phyloP scores from a whole-genome alignment of 2,113 vertebrate species.

The Tachuris rubrigastra region DNA sequence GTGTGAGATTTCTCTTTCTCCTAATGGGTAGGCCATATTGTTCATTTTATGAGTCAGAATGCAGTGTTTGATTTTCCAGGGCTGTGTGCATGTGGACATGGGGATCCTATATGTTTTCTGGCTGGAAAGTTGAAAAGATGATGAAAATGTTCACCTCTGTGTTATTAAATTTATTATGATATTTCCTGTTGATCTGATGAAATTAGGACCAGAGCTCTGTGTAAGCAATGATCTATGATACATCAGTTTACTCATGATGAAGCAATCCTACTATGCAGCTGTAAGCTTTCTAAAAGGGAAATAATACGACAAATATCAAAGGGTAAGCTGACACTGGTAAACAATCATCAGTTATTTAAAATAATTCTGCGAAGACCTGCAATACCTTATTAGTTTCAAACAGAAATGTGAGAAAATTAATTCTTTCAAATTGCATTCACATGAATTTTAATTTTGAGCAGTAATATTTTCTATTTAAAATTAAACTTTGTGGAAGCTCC shows the following conservation, averaged over 20 bases:
- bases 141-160: background rate
- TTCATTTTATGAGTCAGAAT: background rate
- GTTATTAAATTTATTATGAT: background rate
- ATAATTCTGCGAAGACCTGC: background rate
- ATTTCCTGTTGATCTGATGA: background rate
- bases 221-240: background rate
- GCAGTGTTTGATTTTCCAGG: background rate
- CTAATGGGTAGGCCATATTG: background rate
- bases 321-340: background rate
- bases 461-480: background rate
- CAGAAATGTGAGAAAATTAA: background rate
- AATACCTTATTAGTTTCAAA: constrained; percentile 1
- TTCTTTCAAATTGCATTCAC: background rate
- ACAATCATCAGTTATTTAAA: constrained; percentile 35
- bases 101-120: background rate
- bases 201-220: background rate
- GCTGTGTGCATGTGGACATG: background rate
- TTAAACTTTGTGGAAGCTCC: background rate
- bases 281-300: background rate
- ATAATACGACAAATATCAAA: constrained; percentile 25
- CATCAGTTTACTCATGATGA: background rate
- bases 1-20: background rate
- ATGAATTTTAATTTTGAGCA: background rate
- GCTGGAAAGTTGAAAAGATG: background rate
- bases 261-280: background rate